These are phyloP conservation scores for Sebastes fasciatus DNA, from an alignment of 2,113 vertebrate species.

Conservation along the genomic window DNA sequence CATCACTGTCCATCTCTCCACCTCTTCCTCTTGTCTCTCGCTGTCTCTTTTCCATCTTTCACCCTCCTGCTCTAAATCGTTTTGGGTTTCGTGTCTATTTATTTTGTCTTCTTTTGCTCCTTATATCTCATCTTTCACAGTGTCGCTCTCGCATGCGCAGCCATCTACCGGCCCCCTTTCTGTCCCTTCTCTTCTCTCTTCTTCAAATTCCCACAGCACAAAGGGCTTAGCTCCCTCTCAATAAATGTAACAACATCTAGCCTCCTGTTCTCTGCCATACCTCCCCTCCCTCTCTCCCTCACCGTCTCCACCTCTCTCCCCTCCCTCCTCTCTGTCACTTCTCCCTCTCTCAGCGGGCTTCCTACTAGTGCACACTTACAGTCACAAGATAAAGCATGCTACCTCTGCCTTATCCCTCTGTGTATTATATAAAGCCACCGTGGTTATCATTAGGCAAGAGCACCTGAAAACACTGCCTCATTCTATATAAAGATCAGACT, in stretches of 20 bases:
- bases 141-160: slow-evolving; percentile 1
- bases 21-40: slow-evolving; percentile 28
- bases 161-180: slow-evolving; percentile 15
- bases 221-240: slow-evolving; percentile 56
- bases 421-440: slow-evolving; percentile 71
- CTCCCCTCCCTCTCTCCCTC: neutral
- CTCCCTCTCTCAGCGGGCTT: slow-evolving; percentile 36
- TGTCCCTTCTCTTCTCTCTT: slow-evolving; percentile 42
- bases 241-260: slow-evolving; percentile 64
- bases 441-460: slow-evolving; percentile 62
- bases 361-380: slow-evolving; percentile 48
- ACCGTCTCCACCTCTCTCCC: neutral
- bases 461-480: slow-evolving; percentile 49
- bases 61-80: neutral
- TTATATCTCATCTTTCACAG: slow-evolving; percentile 44
- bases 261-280: slow-evolving; percentile 36
- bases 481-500: slow-evolving; percentile 58
- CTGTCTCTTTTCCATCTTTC: slow-evolving; percentile 23
- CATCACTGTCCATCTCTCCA: slow-evolving; percentile 67
- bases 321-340: slow-evolving; percentile 39
- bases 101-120: slow-evolving; percentile 43
- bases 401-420: slow-evolving; percentile 61
- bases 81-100: slow-evolving; percentile 59
- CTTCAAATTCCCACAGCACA: slow-evolving; percentile 58
- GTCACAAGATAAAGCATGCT: slow-evolving; percentile 63